Conservation (phyloP, 2,888 invertebrate genomes). For the Eupeodes latifasciatus region DNA sequence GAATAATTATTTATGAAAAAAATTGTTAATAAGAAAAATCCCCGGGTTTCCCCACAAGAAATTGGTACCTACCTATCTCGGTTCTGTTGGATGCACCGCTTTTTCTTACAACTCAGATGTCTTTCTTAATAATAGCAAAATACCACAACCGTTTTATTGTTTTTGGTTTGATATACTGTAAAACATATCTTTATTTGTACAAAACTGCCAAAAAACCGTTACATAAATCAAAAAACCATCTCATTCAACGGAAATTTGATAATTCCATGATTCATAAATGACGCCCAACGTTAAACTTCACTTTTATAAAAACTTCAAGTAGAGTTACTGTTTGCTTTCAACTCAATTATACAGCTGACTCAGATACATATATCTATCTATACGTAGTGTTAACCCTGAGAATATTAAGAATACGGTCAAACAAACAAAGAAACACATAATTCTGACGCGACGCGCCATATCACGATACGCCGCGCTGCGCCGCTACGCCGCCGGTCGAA, state of each 20-base stretch:
- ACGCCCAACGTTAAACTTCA: constrained; percentile 25
- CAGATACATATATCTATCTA: background rate
- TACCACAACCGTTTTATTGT: too few species aligned
- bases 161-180: too few species aligned
- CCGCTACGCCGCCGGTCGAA: too few species aligned
- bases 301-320: background rate
- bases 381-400: constrained; percentile 63
- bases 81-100: constrained; percentile 40
- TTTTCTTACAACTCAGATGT: background rate
- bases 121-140: too few species aligned
- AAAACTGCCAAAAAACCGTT: background rate
- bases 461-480: background rate
- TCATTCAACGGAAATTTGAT: background rate
- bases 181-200: too few species aligned
- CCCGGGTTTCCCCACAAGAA: constrained; percentile 37
- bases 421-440: constrained; percentile 54
- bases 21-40: constrained; percentile 7
- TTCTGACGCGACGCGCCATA: background rate
- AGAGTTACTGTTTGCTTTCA: background rate
- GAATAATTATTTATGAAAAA: background rate
- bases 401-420: constrained; percentile 57
- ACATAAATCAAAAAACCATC: background rate
- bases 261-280: background rate
- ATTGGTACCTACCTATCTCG: background rate
- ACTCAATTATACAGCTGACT: constrained; percentile 38